Base-by-base conservation (phyloP, 2,797 vertebrate species). In the Eremophila alpestris region DNA sequence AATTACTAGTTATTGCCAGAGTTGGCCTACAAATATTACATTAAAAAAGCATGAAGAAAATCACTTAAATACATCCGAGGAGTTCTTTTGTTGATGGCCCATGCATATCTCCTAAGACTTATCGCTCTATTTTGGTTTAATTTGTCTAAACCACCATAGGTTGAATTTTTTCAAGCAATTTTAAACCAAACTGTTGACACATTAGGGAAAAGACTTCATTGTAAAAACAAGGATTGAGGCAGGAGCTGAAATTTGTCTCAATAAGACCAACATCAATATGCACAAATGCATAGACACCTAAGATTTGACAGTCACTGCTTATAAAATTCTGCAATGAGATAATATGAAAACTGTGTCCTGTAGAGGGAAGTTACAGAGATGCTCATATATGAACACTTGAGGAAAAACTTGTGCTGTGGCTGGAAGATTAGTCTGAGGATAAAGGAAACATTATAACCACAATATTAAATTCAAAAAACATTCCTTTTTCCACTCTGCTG, bases 281-380 rank as follows among this genome's bases (percentile, higher is more conserved):
- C 52, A 85, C 11, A 95, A 87, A 96, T 11, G 70, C 54, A 76
- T 34, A 92, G 65, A 45, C 60, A 90, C 59, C 59, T 76, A 40
- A 85, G 93, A 62, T 93, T 73, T 92, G 83, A 93, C 43, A 90
- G 79, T n/a, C 40, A 43, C n/a, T 87, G 75, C 36, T 94, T 83
- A 90, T 81, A 92, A 93, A 92, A 93, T 84, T 81, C 67, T 90
- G 80, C 74, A 94, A 83, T 1, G 60, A 87, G 70, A 89, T 93
- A 82, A 82, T 68, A 92, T 64, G 54, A 95, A 97, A 95, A 94
- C 77, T 54, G 43, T 40, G 63, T 93, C 78, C 86, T 83, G 71
- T 68, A 89, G 70, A 87, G 74, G 60, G 60, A 77, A 77, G 64
- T 93, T 90, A 52, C 88, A 92, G 60, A 87, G 77, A 30, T 94